Evolutionary conservation across 2,113 vertebrate species (phyloP).

Genomic region (Erythrocercus mccallii): DNA sequence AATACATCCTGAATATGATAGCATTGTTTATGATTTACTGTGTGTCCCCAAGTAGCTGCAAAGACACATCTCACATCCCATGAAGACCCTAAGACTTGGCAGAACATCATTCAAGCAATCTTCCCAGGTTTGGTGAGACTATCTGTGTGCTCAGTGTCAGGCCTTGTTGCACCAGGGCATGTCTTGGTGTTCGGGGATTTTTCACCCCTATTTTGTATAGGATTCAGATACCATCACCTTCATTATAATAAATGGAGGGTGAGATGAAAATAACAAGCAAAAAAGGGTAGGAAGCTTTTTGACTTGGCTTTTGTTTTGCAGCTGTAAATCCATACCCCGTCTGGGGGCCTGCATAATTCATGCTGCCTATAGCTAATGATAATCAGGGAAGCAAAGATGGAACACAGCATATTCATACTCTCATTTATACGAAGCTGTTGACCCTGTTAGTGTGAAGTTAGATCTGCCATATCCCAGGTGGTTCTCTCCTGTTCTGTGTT

Average conservation of each 20-base stretch:
- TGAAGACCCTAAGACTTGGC: background rate
- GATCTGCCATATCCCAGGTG: background rate
- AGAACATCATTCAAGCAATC: background rate
- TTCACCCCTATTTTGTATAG: background rate
- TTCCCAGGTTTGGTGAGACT: background rate
- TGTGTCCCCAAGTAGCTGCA: background rate
- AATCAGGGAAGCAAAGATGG: background rate
- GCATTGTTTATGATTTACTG: background rate
- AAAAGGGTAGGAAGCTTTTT: background rate
- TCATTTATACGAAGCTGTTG: background rate
- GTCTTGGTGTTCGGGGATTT: accelerated
- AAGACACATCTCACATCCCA: background rate
- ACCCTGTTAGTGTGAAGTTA: background rate
- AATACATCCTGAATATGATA: background rate
- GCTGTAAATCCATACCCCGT: background rate
- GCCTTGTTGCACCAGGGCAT: background rate
- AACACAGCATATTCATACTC: background rate
- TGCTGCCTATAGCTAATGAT: background rate
- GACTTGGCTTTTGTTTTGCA: background rate
- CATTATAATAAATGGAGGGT: background rate
- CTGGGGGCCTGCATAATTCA: background rate
- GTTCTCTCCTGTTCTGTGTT: background rate
- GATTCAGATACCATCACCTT: background rate
- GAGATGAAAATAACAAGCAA: background rate
- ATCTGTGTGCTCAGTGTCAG: background rate